Percentiles rank a stretch among this genome's conserved stretches.
These are phyloP conservation scores for Lepidochrysops patricia DNA, from an alignment of 2,888 invertebrate genomes.

Conservation along the genomic window DNA sequence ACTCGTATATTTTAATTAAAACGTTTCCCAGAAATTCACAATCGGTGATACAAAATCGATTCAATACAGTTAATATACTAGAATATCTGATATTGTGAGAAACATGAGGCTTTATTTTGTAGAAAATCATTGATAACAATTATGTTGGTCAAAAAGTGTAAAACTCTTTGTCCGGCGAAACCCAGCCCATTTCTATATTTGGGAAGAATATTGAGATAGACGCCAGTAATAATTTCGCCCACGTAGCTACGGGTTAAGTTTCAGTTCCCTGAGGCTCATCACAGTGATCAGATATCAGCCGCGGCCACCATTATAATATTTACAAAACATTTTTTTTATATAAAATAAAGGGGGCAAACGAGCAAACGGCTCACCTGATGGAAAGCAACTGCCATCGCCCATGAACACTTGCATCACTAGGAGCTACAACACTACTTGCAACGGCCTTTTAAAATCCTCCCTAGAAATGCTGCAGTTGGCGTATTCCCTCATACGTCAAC, in stretches of 20 bases:
- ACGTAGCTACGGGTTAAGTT: neutral
- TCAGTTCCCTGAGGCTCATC: neutral
- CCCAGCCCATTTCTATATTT: neutral
- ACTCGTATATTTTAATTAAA: neutral
- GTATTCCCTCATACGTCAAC: no score
- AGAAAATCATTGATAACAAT: no score
- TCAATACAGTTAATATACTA: neutral
- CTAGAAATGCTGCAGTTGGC: no score
- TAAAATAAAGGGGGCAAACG: no score
- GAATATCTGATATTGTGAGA: no score
- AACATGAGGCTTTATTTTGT: no score
- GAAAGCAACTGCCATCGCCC: no score
- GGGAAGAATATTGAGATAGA: neutral
- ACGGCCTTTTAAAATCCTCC: no score
- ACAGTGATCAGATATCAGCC: neutral
- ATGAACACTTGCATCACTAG: no score
- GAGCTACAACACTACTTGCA: no score
- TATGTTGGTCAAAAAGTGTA: neutral
- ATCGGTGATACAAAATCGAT: neutral
- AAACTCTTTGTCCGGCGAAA: neutral
- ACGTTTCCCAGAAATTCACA: neutral
- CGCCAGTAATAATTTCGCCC: neutral
- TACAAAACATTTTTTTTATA: no score
- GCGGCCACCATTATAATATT: neutral
- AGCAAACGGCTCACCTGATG: no score